Evolutionary conservation across 2,888 invertebrate genomes (phyloP), one percentile per base, ranked within the genome.

Genomic region (Drosophila neutralis): DNA sequence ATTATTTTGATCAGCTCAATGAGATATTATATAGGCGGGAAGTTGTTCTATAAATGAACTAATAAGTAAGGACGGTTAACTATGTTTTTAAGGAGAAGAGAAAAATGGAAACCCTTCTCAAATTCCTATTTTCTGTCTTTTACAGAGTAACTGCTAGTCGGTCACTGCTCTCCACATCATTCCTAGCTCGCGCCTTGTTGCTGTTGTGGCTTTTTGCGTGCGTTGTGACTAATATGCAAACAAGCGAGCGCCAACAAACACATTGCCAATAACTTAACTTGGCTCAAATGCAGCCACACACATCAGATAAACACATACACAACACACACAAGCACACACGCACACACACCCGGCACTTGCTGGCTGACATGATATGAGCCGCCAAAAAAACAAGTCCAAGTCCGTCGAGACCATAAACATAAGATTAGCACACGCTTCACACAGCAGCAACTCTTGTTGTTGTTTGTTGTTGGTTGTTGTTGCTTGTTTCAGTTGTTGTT

Each of bases 401-500:
- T 80, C 81, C 87, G 78, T 77, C 73, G 82, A 78, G 88, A 86
- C 87, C 87, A 88, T 89, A 89, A 88, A 88, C 87, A 89, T 88
- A 80, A 88, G 88, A 87, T 87, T 87, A 87, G 88, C 90, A 82
- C 88, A 82, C 82, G 89, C 88, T 85, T 87, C 84, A 64, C 87
- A 66, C 79, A 78, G 79, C 77, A 69, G 62, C 78, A 77, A 35
- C 63, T 57, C 31, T 49, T 57, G 65, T 49, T 56, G 59, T 42
- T 67, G 56, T 59, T 63, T 76, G 75, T 52, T 45, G 51, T 45
- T 57, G 63, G 24, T 40, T 59, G 66, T 36, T 51, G 53, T 45
- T 57, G 60, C 36, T 40, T 59, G 66, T 36, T 51, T 60, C 29
- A 21, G n/a, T 21, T 36, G 59, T 56, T 63, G 53, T 63, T 73